These are phyloP conservation scores for Vireo altiloquus DNA, from an alignment of 2,113 vertebrate species.

Conservation along the genomic window DNA sequence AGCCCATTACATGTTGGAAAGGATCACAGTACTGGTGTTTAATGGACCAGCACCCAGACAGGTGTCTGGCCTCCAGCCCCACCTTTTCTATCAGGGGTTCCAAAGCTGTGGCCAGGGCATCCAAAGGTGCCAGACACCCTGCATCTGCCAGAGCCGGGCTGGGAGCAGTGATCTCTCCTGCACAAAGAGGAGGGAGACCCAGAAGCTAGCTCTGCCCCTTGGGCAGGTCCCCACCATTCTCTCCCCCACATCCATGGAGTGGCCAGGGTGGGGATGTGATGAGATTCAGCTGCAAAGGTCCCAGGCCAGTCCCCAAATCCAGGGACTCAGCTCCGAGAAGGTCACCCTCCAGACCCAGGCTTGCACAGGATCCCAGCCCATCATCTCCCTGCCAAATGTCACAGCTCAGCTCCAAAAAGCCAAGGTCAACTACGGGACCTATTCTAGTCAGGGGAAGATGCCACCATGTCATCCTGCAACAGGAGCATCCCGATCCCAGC, in stretches of 20 bases:
- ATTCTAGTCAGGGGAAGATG: not conserved
- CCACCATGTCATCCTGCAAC: not conserved
- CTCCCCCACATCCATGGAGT: too few species aligned
- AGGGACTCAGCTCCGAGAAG: not conserved
- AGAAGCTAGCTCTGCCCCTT: not conserved
- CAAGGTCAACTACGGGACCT: not conserved
- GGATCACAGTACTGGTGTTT: not conserved
- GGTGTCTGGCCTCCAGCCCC: not conserved
- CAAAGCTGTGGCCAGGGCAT: not conserved
- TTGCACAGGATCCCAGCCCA: not conserved
- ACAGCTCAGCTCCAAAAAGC: not conserved
- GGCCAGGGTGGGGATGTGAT: not conserved
- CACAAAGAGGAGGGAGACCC: not conserved
- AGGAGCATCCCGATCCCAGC: not conserved
- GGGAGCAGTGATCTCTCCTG: not conserved
- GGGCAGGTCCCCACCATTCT: not conserved
- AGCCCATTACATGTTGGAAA: not conserved
- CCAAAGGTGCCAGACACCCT: not conserved
- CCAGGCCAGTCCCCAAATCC: not conserved
- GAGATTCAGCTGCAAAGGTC: not conserved
- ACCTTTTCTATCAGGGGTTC: fast-evolving
- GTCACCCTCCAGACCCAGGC: not conserved
- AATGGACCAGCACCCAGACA: not conserved
- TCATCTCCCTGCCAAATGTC: not conserved
- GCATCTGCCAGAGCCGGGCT: fast-evolving